Percentiles rank a stretch among this genome's conserved stretches.
Conservation (phyloP, 2,888 invertebrate species). For the Mythimna vitellina region DNA sequence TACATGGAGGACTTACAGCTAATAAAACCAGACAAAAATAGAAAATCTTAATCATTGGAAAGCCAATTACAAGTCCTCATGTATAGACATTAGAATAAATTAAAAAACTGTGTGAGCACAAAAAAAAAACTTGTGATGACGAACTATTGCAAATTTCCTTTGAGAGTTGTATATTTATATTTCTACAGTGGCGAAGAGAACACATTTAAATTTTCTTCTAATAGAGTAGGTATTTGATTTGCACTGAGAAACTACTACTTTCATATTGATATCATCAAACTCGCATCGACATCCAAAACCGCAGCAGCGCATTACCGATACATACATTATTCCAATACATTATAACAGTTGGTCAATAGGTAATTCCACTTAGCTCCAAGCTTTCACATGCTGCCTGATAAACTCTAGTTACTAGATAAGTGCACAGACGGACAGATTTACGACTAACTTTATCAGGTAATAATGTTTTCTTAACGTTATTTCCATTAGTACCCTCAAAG, state of each 20-base stretch:
- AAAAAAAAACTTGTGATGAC: too few relatives aligned
- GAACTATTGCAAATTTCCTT: background rate
- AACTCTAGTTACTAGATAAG: slow-evolving; percentile 65
- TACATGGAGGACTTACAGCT: too few relatives aligned
- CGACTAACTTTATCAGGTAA: slow-evolving; percentile 65
- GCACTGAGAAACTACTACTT: background rate
- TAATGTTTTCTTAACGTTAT: slow-evolving; percentile 65
- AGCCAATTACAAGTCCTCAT: too few relatives aligned
- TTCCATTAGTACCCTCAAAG: slow-evolving; percentile 60
- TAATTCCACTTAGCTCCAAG: slow-evolving; percentile 60
- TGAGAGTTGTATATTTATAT: background rate
- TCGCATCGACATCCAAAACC: slow-evolving; percentile 19
- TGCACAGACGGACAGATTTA: slow-evolving; percentile 67
- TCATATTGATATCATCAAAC: background rate
- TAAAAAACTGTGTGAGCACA: too few relatives aligned
- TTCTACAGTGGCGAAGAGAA: background rate
- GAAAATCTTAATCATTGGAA: too few relatives aligned
- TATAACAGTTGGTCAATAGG: slow-evolving; percentile 63
- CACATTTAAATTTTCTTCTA: too few relatives aligned
- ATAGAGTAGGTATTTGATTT: background rate
- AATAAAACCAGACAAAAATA: too few relatives aligned
- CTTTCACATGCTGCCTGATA: slow-evolving; percentile 68
- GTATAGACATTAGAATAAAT: too few relatives aligned
- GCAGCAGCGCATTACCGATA: slow-evolving; percentile 24
- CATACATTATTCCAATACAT: slow-evolving; percentile 44